Evolutionary conservation across 2,888 invertebrate genomes (phyloP).

Genomic region (Entomobrya multifasciata): DNA sequence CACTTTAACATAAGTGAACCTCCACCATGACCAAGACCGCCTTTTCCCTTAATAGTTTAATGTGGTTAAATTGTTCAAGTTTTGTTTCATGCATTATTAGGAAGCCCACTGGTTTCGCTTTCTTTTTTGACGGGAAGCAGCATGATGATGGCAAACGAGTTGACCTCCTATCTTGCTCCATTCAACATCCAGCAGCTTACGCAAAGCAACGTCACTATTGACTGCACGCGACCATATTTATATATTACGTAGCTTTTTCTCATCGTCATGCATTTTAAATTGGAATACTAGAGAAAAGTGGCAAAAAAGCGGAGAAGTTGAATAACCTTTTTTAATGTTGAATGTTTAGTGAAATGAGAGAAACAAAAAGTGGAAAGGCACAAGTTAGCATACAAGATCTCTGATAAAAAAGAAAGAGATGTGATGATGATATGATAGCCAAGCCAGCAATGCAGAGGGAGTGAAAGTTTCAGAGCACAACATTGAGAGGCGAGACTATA

Average conservation of each 20-base stretch:
- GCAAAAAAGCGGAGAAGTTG: background rate
- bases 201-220: background rate
- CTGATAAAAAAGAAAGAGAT: background rate
- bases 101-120: background rate
- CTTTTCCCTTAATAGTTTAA: constrained; percentile 27
- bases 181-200: background rate
- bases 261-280: background rate
- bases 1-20: background rate
- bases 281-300: background rate
- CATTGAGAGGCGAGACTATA: constrained; percentile 19
- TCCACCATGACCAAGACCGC: background rate
- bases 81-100: constrained; percentile 33
- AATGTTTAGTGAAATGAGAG: constrained; percentile 15
- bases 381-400: background rate
- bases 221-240: background rate
- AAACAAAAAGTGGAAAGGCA: background rate
- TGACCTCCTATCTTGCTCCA: too few relatives aligned
- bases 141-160: too few relatives aligned
- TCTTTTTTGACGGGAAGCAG: background rate
- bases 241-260: background rate
- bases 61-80: constrained; percentile 21
- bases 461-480: too few relatives aligned
- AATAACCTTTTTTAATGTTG: constrained; percentile 41
- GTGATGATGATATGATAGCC: background rate
- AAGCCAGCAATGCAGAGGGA: background rate